phyloP scores from a whole-genome alignment of 2,113 vertebrate genomes.

The Pipra filicauda region DNA sequence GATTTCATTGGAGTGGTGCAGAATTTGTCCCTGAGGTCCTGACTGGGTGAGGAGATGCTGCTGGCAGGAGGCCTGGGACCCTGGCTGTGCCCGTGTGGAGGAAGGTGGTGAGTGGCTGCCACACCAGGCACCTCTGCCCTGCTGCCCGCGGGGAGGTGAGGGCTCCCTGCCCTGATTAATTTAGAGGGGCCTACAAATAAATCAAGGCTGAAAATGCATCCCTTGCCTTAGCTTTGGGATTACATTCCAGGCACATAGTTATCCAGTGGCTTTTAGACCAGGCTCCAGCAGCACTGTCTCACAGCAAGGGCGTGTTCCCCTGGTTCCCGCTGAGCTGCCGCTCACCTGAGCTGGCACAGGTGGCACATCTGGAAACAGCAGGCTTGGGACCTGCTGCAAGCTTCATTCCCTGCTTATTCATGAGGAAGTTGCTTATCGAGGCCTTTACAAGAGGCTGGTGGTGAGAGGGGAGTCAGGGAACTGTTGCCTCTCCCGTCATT shows the following conservation, averaged over 20 bases:
- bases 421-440: background rate
- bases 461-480: background rate
- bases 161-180: background rate
- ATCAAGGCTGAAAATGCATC: background rate
- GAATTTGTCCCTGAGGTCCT: rapidly evolving
- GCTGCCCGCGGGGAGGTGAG: rapidly evolving
- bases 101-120: rapidly evolving
- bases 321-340: background rate
- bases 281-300: background rate
- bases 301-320: background rate
- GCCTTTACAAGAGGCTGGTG: background rate
- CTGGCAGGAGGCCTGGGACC: background rate
- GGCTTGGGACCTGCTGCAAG: background rate
- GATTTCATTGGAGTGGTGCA: rapidly evolving
- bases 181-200: background rate
- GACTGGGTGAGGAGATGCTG: background rate
- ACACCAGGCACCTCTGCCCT: background rate
- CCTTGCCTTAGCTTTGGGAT: background rate
- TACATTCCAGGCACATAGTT: rapidly evolving
- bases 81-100: background rate
- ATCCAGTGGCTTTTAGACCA: rapidly evolving
- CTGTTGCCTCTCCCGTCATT: too few species aligned
- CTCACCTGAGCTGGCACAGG: background rate
- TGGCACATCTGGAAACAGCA: background rate
- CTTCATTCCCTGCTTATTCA: background rate